A percentile compares a stretch with the other conserved stretches of the same genome.
phyloP scores from a whole-genome alignment of 2,888 invertebrate genomes.

The Oxyteleia sp. region DNA sequence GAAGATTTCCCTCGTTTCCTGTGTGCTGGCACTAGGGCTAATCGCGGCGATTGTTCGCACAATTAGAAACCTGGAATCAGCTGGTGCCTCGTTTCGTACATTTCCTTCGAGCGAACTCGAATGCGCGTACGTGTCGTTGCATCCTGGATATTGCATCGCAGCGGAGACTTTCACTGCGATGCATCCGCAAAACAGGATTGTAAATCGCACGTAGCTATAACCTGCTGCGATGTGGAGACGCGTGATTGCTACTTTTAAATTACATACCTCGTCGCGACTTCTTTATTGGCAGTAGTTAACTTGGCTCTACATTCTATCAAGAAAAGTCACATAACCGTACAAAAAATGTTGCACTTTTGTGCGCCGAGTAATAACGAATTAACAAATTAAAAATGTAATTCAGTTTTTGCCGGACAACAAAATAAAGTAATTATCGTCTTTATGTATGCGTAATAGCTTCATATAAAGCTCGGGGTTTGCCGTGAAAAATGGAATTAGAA shows the following conservation, averaged over 20 bases:
- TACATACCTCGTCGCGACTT: constrained; percentile 68
- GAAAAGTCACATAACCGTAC: constrained; percentile 55
- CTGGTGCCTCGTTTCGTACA: constrained; percentile 68
- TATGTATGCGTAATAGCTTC: constrained; percentile 10
- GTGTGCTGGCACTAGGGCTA: constrained; percentile 59
- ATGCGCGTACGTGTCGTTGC: constrained; percentile 73
- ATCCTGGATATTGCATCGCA: constrained; percentile 74
- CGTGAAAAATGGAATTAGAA: constrained; percentile 32
- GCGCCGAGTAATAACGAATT: constrained; percentile 18
- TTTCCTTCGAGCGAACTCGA: constrained; percentile 70
- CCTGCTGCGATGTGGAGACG: constrained; percentile 70
- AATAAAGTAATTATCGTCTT: constrained; percentile 35
- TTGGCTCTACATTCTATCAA: constrained; percentile 55
- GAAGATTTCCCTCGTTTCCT: constrained; percentile 70
- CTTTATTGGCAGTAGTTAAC: constrained; percentile 71
- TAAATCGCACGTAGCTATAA: constrained; percentile 68
- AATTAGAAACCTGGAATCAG: constrained; percentile 72
- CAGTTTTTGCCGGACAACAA: constrained; percentile 16
- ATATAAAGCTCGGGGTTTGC: neutral
- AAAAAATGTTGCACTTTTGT: constrained; percentile 51
- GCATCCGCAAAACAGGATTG: constrained; percentile 74
- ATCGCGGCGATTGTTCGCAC: constrained; percentile 71
- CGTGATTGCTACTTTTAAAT: constrained; percentile 73
- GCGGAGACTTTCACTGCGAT: constrained; percentile 72
- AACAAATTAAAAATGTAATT: constrained; percentile 20